A percentile compares a stretch with the other conserved stretches of the same genome.
Evolutionary conservation across 2,797 vertebrate genomes (phyloP).

Genomic region (Halcyon badia): DNA sequence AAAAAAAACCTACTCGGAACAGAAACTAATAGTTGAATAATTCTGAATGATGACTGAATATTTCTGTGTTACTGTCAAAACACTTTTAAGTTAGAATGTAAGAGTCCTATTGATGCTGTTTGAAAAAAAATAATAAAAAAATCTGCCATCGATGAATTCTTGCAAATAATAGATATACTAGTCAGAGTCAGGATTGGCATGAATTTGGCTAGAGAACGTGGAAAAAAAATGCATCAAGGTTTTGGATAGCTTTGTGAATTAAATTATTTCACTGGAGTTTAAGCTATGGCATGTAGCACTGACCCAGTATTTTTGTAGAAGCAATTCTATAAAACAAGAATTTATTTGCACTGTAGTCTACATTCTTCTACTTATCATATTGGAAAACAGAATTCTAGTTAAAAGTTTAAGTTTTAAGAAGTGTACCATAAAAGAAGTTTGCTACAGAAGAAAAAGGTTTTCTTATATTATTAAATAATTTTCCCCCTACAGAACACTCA

Average conservation of each 20-base stretch:
- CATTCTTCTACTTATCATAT: neutral
- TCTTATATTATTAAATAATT: neutral
- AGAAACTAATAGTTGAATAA: neutral
- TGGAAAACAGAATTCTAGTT: neutral
- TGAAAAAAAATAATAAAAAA: neutral
- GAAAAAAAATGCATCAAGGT: neutral
- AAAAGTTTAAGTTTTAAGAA: neutral
- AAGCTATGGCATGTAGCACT: neutral
- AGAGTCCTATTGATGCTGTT: neutral
- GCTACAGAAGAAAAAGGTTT: neutral
- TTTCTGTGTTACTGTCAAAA: neutral
- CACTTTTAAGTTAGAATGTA: neutral
- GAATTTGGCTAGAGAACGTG: neutral
- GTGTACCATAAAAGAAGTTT: neutral
- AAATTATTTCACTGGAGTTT: neutral
- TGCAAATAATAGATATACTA: neutral
- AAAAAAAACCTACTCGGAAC: neutral
- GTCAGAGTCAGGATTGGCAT: neutral
- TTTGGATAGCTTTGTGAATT: neutral
- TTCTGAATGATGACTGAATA: neutral
- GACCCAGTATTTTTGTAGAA: neutral
- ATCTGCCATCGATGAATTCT: neutral
- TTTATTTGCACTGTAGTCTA: neutral
- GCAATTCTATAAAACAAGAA: neutral
- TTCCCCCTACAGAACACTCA: neutral